These are phyloP conservation scores for Dasyornis broadbenti DNA, from an alignment of 2,113 vertebrate genomes.

Conservation along the genomic window DNA sequence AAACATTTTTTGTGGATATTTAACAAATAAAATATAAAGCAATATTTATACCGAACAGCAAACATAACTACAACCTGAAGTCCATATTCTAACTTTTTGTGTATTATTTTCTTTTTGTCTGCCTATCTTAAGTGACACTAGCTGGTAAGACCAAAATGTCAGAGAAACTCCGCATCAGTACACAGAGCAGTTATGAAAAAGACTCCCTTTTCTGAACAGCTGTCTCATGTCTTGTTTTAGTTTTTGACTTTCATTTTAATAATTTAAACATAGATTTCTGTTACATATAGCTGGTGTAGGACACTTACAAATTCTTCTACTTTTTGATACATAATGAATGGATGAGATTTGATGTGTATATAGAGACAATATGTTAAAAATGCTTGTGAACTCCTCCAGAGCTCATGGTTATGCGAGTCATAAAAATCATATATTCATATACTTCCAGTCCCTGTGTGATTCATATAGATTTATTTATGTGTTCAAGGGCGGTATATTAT, in stretches of 20 bases:
- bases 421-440: background rate
- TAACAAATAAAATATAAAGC: background rate
- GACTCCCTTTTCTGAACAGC: background rate
- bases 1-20: background rate
- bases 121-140: background rate
- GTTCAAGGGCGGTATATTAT: constrained; percentile 38
- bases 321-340: background rate
- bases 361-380: background rate
- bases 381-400: background rate
- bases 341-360: background rate
- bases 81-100: background rate
- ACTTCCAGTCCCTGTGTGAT: background rate
- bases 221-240: background rate
- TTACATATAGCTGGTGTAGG: background rate
- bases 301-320: background rate
- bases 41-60: background rate
- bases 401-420: background rate
- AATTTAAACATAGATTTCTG: background rate
- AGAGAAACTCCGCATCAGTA: background rate
- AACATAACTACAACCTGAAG: background rate
- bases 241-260: background rate
- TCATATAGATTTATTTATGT: constrained; percentile 15
- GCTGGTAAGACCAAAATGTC: background rate
- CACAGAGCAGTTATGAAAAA: background rate
- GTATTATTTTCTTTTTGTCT: background rate